Base-by-base conservation (phyloP, 1,140 invertebrate genomes). In the Hormaphis cornu region DNA sequence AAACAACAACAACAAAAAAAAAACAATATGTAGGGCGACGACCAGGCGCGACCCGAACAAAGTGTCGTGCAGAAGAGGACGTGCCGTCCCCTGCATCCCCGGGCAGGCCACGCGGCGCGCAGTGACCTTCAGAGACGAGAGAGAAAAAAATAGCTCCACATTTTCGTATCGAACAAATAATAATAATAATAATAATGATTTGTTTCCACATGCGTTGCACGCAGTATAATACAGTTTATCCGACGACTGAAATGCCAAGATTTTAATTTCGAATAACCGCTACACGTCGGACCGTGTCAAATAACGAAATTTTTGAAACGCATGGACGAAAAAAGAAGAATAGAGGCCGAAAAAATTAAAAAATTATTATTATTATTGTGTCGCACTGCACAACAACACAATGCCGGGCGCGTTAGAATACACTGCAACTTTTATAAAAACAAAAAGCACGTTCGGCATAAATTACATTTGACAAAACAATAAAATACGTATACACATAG, bases 371-470 rank as follows among this genome's bases (percentile, higher is more conserved):
- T 48, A 66, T 66, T 66, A 50, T 66, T 66, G 20, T 66, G 30
- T 9, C n/a, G n/a, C n/a, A n/a, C n/a, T n/a, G n/a, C n/a, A 24
- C 16, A 50, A 66, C 61, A 46, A 66, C 22, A 35, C 24, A 16
- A 35, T 9, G 26, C 40, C 80, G 80, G 79, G 70, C 33, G 24
- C 76, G 71, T 74, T 71, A 71, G 61, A 75, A 33, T 37, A 72
- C 30, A 18, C 61, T 61, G 22, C 28, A 44, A 46, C 28, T 58
- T 52, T 12, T 69, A 66, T 58, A 37, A 56, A 18, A 37, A 33
- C n/a, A 37, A 58, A 58, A 58, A 40, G 40, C 35, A 58, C 54
- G 35, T 40, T 37, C 54, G 10, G 33, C 22, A 58, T 58, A n/a
- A 40, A 58, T 58, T 58, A 58, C 9, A 33, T 33, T 40, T 24